A percentile compares a stretch with the other conserved stretches of the same genome.
These are phyloP conservation scores for Cistogaster globosa DNA, from an alignment of 2,888 invertebrate species.

Conservation along the genomic window DNA sequence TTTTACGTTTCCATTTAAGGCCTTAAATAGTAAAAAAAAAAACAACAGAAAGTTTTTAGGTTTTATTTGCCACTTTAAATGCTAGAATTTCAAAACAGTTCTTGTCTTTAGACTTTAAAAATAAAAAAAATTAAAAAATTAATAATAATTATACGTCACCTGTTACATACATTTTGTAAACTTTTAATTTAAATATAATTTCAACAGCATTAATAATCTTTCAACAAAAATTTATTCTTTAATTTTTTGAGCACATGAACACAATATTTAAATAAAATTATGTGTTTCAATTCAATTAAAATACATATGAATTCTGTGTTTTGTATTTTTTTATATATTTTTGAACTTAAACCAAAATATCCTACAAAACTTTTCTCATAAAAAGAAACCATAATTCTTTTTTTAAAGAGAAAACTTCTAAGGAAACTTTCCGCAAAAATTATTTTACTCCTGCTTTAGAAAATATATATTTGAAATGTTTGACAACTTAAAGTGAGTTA, in stretches of 20 bases:
- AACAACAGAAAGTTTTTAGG: too few relatives aligned
- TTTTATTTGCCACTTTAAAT: neutral
- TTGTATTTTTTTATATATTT: too few relatives aligned
- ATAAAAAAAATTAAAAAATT: neutral
- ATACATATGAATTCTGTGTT: too few relatives aligned
- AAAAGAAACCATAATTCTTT: neutral
- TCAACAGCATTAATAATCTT: too few relatives aligned
- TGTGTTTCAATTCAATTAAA: too few relatives aligned
- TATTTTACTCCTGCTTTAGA: neutral
- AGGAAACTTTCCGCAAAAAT: slow-evolving; percentile 9
- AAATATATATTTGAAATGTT: neutral
- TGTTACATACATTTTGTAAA: too few relatives aligned
- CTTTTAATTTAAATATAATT: too few relatives aligned
- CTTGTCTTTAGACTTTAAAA: neutral
- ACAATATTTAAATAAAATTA: neutral
- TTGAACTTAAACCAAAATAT: too few relatives aligned
- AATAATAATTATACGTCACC: slow-evolving; percentile 13
- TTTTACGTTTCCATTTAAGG: too few relatives aligned
- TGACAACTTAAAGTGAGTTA: neutral
- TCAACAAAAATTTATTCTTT: neutral
- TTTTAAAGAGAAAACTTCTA: neutral
- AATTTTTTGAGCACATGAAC: neutral
- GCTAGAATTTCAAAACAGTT: too few relatives aligned
- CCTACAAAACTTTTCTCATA: slow-evolving; percentile 22
- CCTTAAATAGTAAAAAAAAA: too few relatives aligned